Evolutionary conservation across 2,113 vertebrate species (phyloP).

Genomic region (Corythornis vintsioides): DNA sequence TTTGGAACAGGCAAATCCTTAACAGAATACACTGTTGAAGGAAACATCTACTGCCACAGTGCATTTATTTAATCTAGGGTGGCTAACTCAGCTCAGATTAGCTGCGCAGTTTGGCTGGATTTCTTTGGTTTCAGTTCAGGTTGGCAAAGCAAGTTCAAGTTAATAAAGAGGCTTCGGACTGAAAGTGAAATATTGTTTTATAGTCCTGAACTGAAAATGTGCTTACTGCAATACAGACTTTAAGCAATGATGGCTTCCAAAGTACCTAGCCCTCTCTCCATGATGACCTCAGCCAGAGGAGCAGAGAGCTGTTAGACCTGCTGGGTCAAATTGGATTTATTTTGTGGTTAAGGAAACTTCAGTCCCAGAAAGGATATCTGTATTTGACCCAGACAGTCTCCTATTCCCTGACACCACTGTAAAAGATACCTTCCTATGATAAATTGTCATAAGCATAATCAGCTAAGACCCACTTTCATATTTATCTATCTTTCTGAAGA

Average conservation of each 20-base stretch:
- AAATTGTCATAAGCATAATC: background rate
- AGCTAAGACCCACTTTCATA: background rate
- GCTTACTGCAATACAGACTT: background rate
- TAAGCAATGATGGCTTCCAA: background rate
- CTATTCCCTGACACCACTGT: background rate
- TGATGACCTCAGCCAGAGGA: background rate
- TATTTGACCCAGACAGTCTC: background rate
- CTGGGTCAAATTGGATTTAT: background rate
- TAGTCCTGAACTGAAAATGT: background rate
- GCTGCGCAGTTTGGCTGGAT: background rate
- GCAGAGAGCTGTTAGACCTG: background rate
- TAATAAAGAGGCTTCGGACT: background rate
- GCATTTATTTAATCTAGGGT: background rate
- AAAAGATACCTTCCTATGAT: background rate
- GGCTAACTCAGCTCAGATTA: background rate
- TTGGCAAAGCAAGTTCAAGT: background rate
- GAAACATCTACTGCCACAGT: background rate
- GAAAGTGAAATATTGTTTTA: background rate
- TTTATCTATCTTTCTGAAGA: background rate
- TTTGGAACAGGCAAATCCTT: background rate
- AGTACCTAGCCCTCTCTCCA: background rate
- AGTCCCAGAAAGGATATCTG: background rate
- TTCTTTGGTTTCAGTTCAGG: background rate
- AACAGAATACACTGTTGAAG: background rate
- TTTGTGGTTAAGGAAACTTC: background rate